A percentile compares a stretch with the other conserved stretches of the same genome.
Conservation (phyloP, 2,888 invertebrate species). For the Dryocosmus kuriphilus region DNA sequence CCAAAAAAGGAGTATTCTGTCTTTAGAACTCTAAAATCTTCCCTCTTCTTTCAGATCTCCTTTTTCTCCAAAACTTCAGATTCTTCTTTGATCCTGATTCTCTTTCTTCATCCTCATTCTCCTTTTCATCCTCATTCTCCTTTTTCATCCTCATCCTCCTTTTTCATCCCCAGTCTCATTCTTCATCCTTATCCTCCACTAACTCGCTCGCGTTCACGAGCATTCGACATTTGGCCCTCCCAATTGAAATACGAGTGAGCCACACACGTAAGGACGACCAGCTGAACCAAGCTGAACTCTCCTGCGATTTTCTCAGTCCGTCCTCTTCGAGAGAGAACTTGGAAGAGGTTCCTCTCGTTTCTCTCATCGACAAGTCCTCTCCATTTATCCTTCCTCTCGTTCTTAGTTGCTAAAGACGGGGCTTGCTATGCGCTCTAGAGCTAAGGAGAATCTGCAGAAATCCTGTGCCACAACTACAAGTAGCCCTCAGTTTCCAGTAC, state of each 20-base stretch:
- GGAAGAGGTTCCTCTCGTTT: slow-evolving; percentile 24
- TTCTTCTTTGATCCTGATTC: slow-evolving; percentile 48
- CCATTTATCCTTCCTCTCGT: slow-evolving; percentile 44
- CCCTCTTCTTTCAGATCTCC: slow-evolving; percentile 39
- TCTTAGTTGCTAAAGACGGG: slow-evolving; percentile 39
- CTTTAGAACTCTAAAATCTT: background rate
- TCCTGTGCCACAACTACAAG: slow-evolving; percentile 1
- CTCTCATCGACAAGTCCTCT: slow-evolving; percentile 33
- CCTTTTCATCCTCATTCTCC: slow-evolving; percentile 9
- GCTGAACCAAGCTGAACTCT: slow-evolving; percentile 56
- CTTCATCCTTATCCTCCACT: slow-evolving; percentile 42
- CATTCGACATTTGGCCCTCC: slow-evolving; percentile 71
- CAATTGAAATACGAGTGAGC: slow-evolving; percentile 73
- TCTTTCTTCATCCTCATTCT: slow-evolving; percentile 22
- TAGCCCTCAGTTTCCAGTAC: background rate
- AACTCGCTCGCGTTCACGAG: slow-evolving; percentile 36
- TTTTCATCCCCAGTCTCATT: slow-evolving; percentile 38
- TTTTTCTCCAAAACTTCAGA: slow-evolving; percentile 5
- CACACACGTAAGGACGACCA: slow-evolving; percentile 63
- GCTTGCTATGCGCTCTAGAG: slow-evolving; percentile 36
- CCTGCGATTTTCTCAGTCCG: slow-evolving; percentile 49
- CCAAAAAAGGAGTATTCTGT: too few relatives aligned
- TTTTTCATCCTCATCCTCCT: slow-evolving; percentile 32
- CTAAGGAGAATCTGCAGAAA: slow-evolving; percentile 35
- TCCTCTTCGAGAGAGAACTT: slow-evolving; percentile 30